Conservation (phyloP, 2,888 invertebrate genomes). For the Papilio demoleus region DNA sequence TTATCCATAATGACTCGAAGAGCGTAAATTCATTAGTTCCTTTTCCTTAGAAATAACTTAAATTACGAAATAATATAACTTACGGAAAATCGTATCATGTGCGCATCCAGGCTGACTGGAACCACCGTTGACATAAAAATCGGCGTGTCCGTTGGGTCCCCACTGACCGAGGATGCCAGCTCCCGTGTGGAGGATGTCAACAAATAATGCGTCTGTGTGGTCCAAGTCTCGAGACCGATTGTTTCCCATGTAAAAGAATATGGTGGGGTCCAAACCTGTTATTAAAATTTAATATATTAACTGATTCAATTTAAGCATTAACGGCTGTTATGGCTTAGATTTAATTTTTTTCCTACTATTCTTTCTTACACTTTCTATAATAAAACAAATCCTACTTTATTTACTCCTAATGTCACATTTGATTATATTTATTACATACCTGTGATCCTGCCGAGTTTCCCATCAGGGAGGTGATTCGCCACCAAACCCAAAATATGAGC, state of each 20-base stretch:
- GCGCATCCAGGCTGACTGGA: slow-evolving; percentile 95
- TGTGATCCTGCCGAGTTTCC: slow-evolving; percentile 92
- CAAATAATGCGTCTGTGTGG: slow-evolving; percentile 91
- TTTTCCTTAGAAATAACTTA: too few species aligned
- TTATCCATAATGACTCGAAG: too few species aligned
- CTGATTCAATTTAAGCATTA: too few species aligned
- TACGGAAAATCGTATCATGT: slow-evolving; percentile 91
- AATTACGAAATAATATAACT: slow-evolving; percentile 69
- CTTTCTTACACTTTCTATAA: neutral
- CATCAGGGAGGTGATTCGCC: slow-evolving; percentile 89
- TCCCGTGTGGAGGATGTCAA: slow-evolving; percentile 92
- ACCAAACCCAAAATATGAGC: slow-evolving; percentile 93
- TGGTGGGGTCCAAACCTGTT: slow-evolving; percentile 92
- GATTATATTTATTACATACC: slow-evolving; percentile 69
- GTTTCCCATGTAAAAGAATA: slow-evolving; percentile 92
- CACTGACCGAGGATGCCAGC: slow-evolving; percentile 95
- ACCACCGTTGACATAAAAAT: slow-evolving; percentile 95
- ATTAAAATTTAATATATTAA: slow-evolving; percentile 41
- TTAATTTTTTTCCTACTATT: neutral
- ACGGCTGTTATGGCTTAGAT: neutral
- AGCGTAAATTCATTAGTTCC: too few species aligned
- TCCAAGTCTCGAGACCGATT: slow-evolving; percentile 92
- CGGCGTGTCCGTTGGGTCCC: slow-evolving; percentile 94
- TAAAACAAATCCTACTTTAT: neutral
- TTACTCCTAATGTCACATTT: neutral